Conservation (phyloP, 2,797 vertebrate genomes). For the Galaxias olidus region DNA sequence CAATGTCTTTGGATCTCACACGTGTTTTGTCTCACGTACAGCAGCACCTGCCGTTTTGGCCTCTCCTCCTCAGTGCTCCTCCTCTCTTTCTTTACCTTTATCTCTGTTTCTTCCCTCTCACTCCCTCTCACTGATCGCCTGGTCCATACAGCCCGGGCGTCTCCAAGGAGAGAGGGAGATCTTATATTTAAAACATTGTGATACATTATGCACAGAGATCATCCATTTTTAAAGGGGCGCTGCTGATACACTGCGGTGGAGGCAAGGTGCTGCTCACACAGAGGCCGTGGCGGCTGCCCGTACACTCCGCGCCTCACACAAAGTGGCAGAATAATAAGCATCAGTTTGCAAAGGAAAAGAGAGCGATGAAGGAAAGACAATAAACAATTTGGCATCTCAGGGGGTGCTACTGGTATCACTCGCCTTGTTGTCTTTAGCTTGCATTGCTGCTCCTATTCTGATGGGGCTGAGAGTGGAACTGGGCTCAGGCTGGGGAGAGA, state of each 20-base stretch:
- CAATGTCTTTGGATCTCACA: constrained; percentile 3
- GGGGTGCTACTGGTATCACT: constrained; percentile 46
- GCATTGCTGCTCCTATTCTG: constrained; percentile 63
- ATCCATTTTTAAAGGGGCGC: constrained; percentile 62
- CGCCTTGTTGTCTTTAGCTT: constrained; percentile 64
- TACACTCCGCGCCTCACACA: constrained; percentile 42
- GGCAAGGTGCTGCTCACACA: constrained; percentile 37
- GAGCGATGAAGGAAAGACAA: constrained; percentile 56
- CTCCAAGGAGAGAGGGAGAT: constrained; percentile 47
- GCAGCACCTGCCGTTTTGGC: constrained; percentile 6
- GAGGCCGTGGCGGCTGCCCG: constrained; percentile 33
- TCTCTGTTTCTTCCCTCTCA: constrained; percentile 10
- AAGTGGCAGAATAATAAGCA: constrained; percentile 59
- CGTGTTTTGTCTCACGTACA: constrained; percentile 22
- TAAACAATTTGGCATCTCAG: constrained; percentile 66
- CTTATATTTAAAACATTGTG: constrained; percentile 70
- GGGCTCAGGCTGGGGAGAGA: constrained; percentile 38
- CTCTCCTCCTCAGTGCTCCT: constrained; percentile 5
- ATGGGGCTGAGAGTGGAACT: constrained; percentile 54
- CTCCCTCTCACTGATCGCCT: constrained; percentile 35
- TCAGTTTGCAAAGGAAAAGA: constrained; percentile 46
- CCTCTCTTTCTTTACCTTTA: constrained; percentile 3
- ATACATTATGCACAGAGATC: constrained; percentile 59
- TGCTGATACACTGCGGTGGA: constrained; percentile 31
- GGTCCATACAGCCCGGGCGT: constrained; percentile 36